Conservation (phyloP, 2,797 vertebrate genomes). For the Merluccius polli region DNA sequence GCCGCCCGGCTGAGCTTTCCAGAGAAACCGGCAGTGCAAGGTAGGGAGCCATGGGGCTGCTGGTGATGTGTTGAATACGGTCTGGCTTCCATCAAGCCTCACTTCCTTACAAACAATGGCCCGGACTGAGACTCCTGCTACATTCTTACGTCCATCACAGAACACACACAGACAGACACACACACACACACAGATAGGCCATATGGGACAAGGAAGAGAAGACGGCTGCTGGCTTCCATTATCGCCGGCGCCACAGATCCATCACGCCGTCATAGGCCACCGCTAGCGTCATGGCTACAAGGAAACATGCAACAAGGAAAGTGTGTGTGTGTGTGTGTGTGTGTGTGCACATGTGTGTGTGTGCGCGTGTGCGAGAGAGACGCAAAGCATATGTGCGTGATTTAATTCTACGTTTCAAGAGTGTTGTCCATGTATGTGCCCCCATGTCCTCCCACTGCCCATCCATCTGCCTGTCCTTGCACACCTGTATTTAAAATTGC, state of each 20-base stretch:
- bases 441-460: neutral
- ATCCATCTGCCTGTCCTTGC: constrained; percentile 3
- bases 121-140: neutral
- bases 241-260: constrained; percentile 18
- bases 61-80: no score
- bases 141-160: neutral
- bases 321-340: constrained; percentile 13
- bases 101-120: neutral
- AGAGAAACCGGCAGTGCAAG: no score
- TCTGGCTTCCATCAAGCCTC: neutral
- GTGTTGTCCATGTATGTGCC: neutral
- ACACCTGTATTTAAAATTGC: neutral
- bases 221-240: no score
- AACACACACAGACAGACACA: neutral
- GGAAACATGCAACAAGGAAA: constrained; percentile 50
- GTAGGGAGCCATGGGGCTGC: no score
- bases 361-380: constrained; percentile 2
- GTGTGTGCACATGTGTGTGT: constrained; percentile 14
- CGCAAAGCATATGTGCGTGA: neutral
- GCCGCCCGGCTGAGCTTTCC: no score
- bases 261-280: constrained; percentile 33
- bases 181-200: neutral
- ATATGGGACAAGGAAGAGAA: neutral
- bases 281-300: constrained; percentile 23
- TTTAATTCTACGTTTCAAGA: neutral